Base-by-base conservation (phyloP, 2,113 vertebrate genomes). In the Hyla sarda region DNA sequence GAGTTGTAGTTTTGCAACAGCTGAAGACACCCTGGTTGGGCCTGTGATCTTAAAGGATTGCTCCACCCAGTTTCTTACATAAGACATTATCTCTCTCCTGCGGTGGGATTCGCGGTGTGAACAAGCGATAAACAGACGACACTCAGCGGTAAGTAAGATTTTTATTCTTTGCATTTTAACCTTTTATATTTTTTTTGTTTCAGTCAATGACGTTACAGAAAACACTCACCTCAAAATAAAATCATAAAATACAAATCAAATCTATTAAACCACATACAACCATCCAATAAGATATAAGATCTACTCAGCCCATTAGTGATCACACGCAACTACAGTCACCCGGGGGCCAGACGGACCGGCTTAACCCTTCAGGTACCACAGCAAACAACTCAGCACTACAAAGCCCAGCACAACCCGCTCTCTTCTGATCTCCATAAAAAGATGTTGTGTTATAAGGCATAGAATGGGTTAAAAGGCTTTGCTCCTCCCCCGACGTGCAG, bases 111-210 rank as follows among this genome's bases (percentile, higher is more conserved):
- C n/a, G n/a, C n/a, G n/a, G n/a, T n/a, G n/a, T n/a, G n/a, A n/a
- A 7, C 23, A 6, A 7, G 17, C 16, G 23, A 41, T 41, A 58
- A 54, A 65, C 7, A 76, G 34, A 67, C 45, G 48, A 34, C 0
- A 10, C 80, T 67, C 81, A 88, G 89, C 83, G 91, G 94, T 92
- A 93, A 93, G 92, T 93, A 89, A 81, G 79, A 89, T 88, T 87
- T 85, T 85, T 92, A 92, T 94, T 94, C 92, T 75, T 88, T 74
- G 77, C 89, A 88, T 12, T 89, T 92, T 89, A 83, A 75, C 76
- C 87, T 88, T 91, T 93, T 94, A 92, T 94, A 93, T 93, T 91
- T 84, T 88, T 91, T 93, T 90, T 83, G 89, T 90, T 90, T 89
- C 88, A 89, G 82, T 89, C 89, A 92, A 93, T 90, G 91, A 93